Evolutionary conservation across 2,113 vertebrate genomes (phyloP).

Genomic region (Symphodus melops): DNA sequence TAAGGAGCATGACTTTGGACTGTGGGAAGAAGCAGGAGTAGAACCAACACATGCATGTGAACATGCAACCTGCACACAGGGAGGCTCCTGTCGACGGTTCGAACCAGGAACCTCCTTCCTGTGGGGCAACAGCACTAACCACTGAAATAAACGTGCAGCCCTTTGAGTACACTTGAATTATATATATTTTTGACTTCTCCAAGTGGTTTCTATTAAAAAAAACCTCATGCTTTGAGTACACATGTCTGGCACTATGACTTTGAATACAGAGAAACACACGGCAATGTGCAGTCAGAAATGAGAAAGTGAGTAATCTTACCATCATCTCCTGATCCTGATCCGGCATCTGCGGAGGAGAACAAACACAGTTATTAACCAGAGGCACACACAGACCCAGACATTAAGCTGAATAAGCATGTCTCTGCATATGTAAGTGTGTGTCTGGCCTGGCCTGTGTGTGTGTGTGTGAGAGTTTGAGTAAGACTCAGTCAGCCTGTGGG

Average conservation of each 20-base stretch:
- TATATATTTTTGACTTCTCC: neutral
- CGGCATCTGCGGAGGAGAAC: slow-evolving; percentile 76
- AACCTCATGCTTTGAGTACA: neutral
- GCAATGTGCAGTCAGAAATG: slow-evolving; percentile 33
- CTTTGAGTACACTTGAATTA: neutral
- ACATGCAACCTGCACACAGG: no score
- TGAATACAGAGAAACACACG: slow-evolving; percentile 12
- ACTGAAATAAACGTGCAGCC: no score
- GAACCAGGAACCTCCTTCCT: no score
- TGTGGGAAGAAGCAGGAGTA: no score
- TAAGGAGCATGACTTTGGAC: no score
- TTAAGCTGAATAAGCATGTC: slow-evolving; percentile 50
- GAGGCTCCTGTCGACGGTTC: no score
- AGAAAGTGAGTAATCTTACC: slow-evolving; percentile 72
- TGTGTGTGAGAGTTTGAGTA: slow-evolving; percentile 1
- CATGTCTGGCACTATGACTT: neutral
- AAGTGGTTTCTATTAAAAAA: neutral
- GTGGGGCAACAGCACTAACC: no score
- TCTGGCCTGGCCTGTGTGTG: slow-evolving; percentile 17
- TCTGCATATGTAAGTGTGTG: slow-evolving; percentile 53
- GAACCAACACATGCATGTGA: no score
- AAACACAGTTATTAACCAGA: slow-evolving; percentile 68
- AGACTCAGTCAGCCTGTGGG: neutral
- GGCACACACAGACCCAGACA: slow-evolving; percentile 43
- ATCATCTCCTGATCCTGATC: slow-evolving; percentile 84